Evolutionary conservation across 2,888 invertebrate species (phyloP).

Genomic region (Sinopyrophorus schimmeli): DNA sequence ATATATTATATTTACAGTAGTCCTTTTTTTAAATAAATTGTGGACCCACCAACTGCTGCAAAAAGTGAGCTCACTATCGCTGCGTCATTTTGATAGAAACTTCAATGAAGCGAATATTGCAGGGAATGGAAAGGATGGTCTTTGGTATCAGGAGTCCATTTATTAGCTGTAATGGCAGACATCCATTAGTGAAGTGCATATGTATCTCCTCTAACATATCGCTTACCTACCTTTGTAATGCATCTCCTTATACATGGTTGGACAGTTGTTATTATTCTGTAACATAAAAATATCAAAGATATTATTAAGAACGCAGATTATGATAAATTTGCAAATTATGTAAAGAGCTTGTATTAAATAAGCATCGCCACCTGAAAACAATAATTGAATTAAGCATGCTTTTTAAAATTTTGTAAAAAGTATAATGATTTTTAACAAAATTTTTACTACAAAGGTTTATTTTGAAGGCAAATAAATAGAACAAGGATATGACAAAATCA

Average conservation of each 20-base stretch:
- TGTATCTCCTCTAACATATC: slow-evolving; percentile 29
- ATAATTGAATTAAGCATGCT: too few species aligned
- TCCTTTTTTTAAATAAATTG: slow-evolving; percentile 18
- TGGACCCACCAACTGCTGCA: slow-evolving; percentile 25
- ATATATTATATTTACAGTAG: slow-evolving; percentile 29
- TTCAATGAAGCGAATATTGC: slow-evolving; percentile 44
- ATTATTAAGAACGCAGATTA: neutral
- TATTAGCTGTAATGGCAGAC: slow-evolving; percentile 54
- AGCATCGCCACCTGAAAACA: too few species aligned
- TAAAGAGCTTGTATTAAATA: too few species aligned
- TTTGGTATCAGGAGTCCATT: slow-evolving; percentile 53
- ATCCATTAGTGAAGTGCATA: slow-evolving; percentile 47
- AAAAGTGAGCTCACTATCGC: slow-evolving; percentile 21
- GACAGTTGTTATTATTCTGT: slow-evolving; percentile 75
- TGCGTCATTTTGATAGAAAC: slow-evolving; percentile 27
- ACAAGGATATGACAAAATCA: too few species aligned
- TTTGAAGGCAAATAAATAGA: too few species aligned
- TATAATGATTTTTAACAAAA: too few species aligned
- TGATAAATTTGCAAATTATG: too few species aligned
- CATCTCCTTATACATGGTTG: slow-evolving; percentile 88
- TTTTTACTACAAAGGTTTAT: too few species aligned
- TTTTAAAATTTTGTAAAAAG: too few species aligned
- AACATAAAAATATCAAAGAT: slow-evolving; percentile 41
- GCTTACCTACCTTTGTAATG: slow-evolving; percentile 74
- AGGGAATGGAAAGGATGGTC: slow-evolving; percentile 49